Evolutionary conservation across 2,888 invertebrate species (phyloP), one percentile per base, ranked within the genome.

Genomic region (Phyllotreta striolata): DNA sequence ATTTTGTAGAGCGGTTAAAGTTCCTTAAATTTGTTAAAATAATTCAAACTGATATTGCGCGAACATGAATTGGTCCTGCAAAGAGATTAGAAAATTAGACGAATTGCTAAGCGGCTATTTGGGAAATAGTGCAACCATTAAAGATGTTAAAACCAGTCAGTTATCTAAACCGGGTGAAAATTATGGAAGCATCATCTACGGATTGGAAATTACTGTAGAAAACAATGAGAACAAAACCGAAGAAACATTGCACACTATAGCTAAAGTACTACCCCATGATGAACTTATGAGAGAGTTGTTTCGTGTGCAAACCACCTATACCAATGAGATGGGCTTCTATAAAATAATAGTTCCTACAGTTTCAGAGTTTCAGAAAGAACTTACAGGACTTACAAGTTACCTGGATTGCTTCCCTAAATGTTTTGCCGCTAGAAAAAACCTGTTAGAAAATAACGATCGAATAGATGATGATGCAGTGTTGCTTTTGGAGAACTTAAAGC

Each of bases 151-250:
- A 40, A 47, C 58, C 6, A 51, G 38, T 4, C 37, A 52, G 3
- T 49, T 66, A 1, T 63, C 61, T 0, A 44, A 44, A 4, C 56
- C 60, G 9, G 87, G 87, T 0, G 87, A 87, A 68, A 87, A 87
- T 73, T 87, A 86, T 73, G 87, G 87, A 0, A 87, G 87, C 72
- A 78, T 84, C 0, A 86, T 87, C 76, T 71, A 86, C 0, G 79
- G 80, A 6, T 71, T 79, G 1, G 77, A 78, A 46, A 70, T 81
- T 0, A 77, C 75, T 55, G 66, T 83, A 5, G 79, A 82, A 63
- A 76, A 79, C 6, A 68, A 43, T 8, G 24, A 58, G 6, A 44
- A 54, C 4, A 35, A 13, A 39, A 37, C 12, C 6, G 55, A 66
- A 40, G 43, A 43, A 10, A 49, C 44, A 10, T 14, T 85, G 34